Percentiles rank a stretch among this genome's conserved stretches.
Evolutionary conservation across 2,888 invertebrate species (phyloP).

Genomic region (Biston betularia): DNA sequence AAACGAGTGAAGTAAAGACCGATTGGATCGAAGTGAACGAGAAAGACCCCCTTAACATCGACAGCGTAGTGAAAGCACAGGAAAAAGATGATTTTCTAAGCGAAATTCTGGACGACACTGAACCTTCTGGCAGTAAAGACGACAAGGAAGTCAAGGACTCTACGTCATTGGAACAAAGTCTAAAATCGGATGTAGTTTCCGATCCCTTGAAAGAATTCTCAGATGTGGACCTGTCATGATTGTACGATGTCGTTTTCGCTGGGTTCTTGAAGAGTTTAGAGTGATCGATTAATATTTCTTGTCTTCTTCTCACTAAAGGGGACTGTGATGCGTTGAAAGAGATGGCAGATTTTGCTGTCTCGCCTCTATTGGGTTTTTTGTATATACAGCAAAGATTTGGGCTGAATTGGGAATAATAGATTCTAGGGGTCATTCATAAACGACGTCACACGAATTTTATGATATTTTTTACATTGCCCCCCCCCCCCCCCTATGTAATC

Average conservation of each 20-base stretch:
- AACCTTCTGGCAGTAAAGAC: constrained; percentile 14
- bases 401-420: no score
- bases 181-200: constrained; percentile 49
- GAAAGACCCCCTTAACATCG: constrained; percentile 15
- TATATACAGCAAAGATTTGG: no score
- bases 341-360: background rate
- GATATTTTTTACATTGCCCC: no score
- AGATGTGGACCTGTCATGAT: constrained; percentile 73
- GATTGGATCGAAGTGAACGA: constrained; percentile 1
- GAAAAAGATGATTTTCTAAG: constrained; percentile 41
- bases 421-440: no score
- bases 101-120: constrained; percentile 48
- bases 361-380: background rate
- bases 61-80: constrained; percentile 3
- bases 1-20: background rate
- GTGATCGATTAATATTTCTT: background rate
- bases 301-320: background rate
- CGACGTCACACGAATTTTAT: no score
- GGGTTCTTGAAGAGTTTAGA: constrained; percentile 54
- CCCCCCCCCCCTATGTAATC: no score
- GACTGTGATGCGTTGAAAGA: no score
- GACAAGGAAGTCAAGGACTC: constrained; percentile 22
- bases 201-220: constrained; percentile 70
- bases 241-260: constrained; percentile 61
- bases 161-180: constrained; percentile 34